phyloP scores from a whole-genome alignment of 1,140 invertebrate genomes.

The Acromyrmex heyeri region DNA sequence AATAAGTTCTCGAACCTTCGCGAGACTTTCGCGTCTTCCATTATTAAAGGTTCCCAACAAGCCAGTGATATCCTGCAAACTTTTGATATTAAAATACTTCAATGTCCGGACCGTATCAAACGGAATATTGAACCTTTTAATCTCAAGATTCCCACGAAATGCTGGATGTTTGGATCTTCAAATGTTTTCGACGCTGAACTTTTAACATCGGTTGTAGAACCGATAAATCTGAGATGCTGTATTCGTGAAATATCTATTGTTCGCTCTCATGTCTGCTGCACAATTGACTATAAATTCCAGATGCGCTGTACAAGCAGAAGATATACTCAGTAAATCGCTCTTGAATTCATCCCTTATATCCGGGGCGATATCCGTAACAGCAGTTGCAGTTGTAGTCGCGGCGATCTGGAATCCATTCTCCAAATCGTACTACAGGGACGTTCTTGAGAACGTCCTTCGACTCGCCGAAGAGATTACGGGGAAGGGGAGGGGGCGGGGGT shows the following conservation, averaged over 20 bases:
- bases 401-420: constrained; percentile 61
- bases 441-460: constrained; percentile 15
- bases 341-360: constrained; percentile 53
- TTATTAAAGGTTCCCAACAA: constrained; percentile 28
- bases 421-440: constrained; percentile 54
- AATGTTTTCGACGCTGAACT: constrained; percentile 8
- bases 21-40: background rate
- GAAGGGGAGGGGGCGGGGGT: no score
- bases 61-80: constrained; percentile 1
- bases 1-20: background rate
- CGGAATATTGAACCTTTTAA: constrained; percentile 5
- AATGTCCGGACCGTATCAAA: constrained; percentile 12
- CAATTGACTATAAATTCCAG: constrained; percentile 54
- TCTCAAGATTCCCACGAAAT: background rate
- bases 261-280: background rate
- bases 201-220: background rate
- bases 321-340: constrained; percentile 37
- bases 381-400: constrained; percentile 19
- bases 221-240: constrained; percentile 17
- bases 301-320: background rate
- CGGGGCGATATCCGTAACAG: constrained; percentile 38
- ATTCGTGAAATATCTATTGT: constrained; percentile 23
- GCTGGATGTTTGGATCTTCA: background rate
- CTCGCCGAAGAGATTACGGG: constrained; percentile 28
- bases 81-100: constrained; percentile 36